phyloP scores from a whole-genome alignment of 2,797 vertebrate genomes.

The Carcharodon carcharias region DNA sequence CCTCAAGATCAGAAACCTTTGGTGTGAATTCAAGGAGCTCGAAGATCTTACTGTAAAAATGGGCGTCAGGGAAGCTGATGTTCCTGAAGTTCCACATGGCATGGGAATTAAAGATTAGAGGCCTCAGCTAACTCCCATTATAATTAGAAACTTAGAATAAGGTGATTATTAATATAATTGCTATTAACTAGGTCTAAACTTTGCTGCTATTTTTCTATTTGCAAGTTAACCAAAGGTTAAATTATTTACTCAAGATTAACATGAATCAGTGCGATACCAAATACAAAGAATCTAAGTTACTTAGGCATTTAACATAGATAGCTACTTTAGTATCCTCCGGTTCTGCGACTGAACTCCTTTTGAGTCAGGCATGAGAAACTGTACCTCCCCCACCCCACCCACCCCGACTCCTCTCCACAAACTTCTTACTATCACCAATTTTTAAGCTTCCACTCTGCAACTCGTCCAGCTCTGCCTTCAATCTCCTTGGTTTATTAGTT shows the following conservation, averaged over 20 bases:
- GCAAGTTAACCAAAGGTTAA: not conserved
- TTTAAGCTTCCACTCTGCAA: not conserved
- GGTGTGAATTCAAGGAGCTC: no score
- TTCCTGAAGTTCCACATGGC: no score
- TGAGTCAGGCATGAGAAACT: not conserved
- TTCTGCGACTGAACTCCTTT: not conserved
- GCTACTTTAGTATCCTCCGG: not conserved
- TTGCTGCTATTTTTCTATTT: not conserved
- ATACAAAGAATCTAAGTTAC: not conserved
- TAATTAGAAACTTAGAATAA: not conserved
- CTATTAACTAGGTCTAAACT: not conserved
- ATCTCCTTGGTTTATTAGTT: not conserved
- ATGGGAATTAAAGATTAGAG: no score
- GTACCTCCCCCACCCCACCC: no score
- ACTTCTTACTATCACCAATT: not conserved
- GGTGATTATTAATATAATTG: not conserved
- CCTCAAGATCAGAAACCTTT: no score
- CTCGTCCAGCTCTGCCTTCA: not conserved
- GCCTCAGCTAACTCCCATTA: no score
- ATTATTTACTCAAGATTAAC: not conserved
- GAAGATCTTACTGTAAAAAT: no score
- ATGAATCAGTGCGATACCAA: not conserved
- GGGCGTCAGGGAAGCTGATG: no score
- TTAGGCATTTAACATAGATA: not conserved
- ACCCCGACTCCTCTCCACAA: not conserved